Evolutionary conservation across 1,140 invertebrate species (phyloP).

Genomic region (Drosophila malerkotliana): DNA sequence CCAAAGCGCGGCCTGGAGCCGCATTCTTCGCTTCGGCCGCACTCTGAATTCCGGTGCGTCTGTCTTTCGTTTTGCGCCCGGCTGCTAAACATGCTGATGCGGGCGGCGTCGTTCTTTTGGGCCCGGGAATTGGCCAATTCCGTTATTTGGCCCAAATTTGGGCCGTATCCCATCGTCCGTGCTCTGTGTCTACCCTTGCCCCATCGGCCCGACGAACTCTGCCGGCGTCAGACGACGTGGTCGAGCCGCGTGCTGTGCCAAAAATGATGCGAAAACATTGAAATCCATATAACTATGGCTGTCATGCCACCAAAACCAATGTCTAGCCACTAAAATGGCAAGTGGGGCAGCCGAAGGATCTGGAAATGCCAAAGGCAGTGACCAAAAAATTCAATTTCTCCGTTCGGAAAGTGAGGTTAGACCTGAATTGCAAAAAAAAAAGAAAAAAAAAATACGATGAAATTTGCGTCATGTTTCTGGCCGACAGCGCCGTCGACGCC

Average conservation of each 20-base stretch:
- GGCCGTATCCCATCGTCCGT: too few relatives aligned
- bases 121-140: neutral
- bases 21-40: neutral
- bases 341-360: neutral
- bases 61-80: neutral
- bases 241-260: neutral
- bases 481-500: slow-evolving; percentile 46
- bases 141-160: neutral
- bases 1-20: neutral
- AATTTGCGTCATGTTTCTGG: slow-evolving; percentile 70
- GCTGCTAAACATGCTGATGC: neutral
- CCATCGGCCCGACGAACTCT: neutral
- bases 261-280: neutral
- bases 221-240: slow-evolving; percentile 4
- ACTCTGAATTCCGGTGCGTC: neutral
- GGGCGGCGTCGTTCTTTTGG: neutral
- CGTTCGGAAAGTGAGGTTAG: slow-evolving; percentile 57
- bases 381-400: slow-evolving; percentile 1
- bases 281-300: neutral
- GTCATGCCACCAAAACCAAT: neutral
- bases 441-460: slow-evolving; percentile 29
- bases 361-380: neutral
- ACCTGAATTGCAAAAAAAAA: slow-evolving; percentile 43
- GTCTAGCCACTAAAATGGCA: neutral
- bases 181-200: neutral